Conservation (phyloP, 2,113 vertebrate species). For the Tenrec ecaudatus region DNA sequence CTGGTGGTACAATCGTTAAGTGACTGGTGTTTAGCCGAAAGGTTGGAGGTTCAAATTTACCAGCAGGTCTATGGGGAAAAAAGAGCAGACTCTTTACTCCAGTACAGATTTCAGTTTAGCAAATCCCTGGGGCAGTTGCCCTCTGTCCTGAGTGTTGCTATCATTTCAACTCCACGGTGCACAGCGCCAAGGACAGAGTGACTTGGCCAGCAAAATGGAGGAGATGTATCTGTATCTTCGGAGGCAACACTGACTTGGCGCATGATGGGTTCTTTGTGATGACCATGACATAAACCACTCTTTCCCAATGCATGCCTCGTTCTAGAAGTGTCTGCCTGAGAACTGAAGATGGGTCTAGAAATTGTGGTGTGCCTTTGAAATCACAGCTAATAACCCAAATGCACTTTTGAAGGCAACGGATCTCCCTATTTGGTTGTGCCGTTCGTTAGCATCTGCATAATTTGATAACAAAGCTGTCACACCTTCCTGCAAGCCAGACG, state of each 20-base stretch:
- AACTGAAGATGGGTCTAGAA: constrained; percentile 57
- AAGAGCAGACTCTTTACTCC: not conserved
- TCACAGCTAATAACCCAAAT: constrained; percentile 56
- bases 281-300: not conserved
- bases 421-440: constrained; percentile 55
- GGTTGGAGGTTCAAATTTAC: not conserved
- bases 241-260: not conserved
- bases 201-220: not conserved
- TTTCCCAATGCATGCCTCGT: not conserved
- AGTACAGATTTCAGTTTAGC: not conserved
- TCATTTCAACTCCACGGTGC: not conserved
- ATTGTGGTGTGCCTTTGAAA: constrained; percentile 60
- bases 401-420: constrained; percentile 57
- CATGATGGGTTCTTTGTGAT: not conserved
- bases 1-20: not conserved
- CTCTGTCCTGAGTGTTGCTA: not conserved
- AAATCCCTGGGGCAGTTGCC: not conserved
- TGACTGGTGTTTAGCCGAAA: not conserved
- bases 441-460: constrained; percentile 68
- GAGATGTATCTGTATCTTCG: not conserved
- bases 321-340: not conserved
- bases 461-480: constrained; percentile 71
- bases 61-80: not conserved
- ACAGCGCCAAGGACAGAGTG: not conserved
- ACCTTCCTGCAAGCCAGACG: constrained; percentile 57